These are phyloP conservation scores for Columba guinea DNA, from an alignment of 2,797 vertebrate genomes.

Conservation along the genomic window DNA sequence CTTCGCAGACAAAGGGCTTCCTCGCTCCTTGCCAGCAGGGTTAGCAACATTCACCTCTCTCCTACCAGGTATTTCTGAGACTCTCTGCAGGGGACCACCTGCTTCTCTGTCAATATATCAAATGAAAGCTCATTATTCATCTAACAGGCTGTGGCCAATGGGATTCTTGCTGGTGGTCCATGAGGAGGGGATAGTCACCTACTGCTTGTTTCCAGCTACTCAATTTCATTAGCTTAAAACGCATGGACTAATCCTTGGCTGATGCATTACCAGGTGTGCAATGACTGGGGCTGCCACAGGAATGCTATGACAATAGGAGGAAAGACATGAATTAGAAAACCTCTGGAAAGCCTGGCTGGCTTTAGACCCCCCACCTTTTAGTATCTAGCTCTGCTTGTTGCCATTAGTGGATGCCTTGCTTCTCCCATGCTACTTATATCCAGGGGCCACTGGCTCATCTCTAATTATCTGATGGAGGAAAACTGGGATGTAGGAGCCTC, in stretches of 20 bases:
- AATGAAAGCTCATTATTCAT: neutral
- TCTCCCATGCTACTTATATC: neutral
- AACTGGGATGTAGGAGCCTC: neutral
- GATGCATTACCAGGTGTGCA: neutral
- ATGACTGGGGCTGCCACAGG: neutral
- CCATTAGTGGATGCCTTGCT: neutral
- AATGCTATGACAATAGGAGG: neutral
- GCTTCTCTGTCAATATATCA: neutral
- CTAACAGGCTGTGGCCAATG: neutral
- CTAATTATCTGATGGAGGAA: neutral
- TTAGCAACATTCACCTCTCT: neutral
- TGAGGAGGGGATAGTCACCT: neutral
- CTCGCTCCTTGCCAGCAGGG: rapidly evolving
- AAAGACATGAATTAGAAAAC: neutral
- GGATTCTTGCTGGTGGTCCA: neutral
- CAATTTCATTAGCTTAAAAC: neutral
- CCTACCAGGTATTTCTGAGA: neutral
- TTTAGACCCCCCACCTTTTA: neutral
- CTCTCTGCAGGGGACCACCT: neutral
- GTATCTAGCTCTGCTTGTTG: neutral
- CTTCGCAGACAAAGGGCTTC: neutral
- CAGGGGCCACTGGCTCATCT: neutral
- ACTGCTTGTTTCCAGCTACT: neutral
- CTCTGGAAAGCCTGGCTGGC: neutral
- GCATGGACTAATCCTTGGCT: neutral